Evolutionary conservation across 1,140 invertebrate species (phyloP).

Genomic region (Spodoptera frugiperda): DNA sequence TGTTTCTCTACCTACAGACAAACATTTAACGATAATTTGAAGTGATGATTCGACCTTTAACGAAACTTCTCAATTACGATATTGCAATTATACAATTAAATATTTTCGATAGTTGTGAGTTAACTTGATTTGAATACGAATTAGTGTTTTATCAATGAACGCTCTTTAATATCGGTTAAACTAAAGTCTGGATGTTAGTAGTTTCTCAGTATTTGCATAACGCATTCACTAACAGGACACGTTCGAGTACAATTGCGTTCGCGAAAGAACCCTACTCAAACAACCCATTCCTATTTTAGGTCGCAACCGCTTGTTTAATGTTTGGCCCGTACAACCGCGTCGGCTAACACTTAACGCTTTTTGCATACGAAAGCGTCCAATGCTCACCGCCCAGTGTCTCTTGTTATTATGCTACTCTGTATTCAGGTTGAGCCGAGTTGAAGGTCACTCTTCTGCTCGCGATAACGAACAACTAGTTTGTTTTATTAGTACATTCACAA

Average conservation of each 20-base stretch:
- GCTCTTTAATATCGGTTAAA: neutral
- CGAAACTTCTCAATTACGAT: slow-evolving; percentile 19
- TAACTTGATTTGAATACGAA: neutral
- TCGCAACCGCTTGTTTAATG: slow-evolving; percentile 84
- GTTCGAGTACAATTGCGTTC: slow-evolving; percentile 84
- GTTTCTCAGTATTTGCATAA: slow-evolving; percentile 69
- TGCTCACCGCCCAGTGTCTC: slow-evolving; percentile 76
- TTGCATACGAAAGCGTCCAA: slow-evolving; percentile 83
- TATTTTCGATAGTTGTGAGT: neutral
- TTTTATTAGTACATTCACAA: slow-evolving; percentile 53
- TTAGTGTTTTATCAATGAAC: neutral
- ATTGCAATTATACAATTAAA: slow-evolving; percentile 21
- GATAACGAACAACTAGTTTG: slow-evolving; percentile 74
- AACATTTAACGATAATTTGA: slow-evolving; percentile 23
- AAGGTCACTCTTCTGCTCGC: slow-evolving; percentile 77
- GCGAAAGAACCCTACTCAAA: slow-evolving; percentile 85
- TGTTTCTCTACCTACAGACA: slow-evolving; percentile 25
- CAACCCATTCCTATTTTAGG: slow-evolving; percentile 84
- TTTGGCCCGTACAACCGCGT: slow-evolving; percentile 83
- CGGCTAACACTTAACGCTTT: slow-evolving; percentile 85
- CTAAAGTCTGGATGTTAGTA: slow-evolving; percentile 23
- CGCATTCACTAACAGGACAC: slow-evolving; percentile 85
- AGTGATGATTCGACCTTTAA: slow-evolving; percentile 32
- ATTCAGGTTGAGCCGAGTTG: slow-evolving; percentile 75
- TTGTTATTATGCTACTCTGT: slow-evolving; percentile 79